These are phyloP conservation scores for Phoronis australis DNA, from an alignment of 2,888 invertebrate species.

Conservation along the genomic window DNA sequence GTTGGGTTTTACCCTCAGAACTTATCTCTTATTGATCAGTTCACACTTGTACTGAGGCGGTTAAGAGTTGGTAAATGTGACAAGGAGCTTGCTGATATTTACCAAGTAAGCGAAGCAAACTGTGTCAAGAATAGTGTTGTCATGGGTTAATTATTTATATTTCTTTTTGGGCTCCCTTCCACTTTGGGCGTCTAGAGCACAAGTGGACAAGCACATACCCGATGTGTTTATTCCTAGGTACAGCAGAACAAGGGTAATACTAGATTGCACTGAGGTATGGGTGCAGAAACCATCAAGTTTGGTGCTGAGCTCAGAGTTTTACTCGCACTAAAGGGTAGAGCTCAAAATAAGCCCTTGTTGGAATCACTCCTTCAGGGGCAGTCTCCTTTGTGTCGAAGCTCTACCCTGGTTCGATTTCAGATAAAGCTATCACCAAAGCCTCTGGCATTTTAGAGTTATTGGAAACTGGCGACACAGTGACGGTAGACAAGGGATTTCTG, in stretches of 20 bases:
- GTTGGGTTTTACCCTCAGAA: too few relatives aligned
- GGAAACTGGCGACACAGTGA: slow-evolving; percentile 10
- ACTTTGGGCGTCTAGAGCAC: slow-evolving; percentile 10
- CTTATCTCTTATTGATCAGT: too few relatives aligned
- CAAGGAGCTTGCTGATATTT: slow-evolving; percentile 11
- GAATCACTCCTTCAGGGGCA: slow-evolving; percentile 9
- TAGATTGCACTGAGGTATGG: slow-evolving; percentile 14
- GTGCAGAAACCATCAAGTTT: slow-evolving; percentile 10
- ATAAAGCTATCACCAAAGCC: slow-evolving; percentile 7
- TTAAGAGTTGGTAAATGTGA: slow-evolving; percentile 9
- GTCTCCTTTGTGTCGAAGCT: slow-evolving; percentile 9
- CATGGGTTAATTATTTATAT: slow-evolving; percentile 11
- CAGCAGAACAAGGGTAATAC: slow-evolving; percentile 9
- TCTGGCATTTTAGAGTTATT: slow-evolving; percentile 7
- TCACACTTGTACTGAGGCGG: too few relatives aligned
- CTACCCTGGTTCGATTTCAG: slow-evolving; percentile 11
- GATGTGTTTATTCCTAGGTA: slow-evolving; percentile 11
- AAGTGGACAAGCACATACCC: too few relatives aligned
- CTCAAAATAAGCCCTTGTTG: slow-evolving; percentile 8
- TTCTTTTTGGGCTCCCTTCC: slow-evolving; percentile 4
- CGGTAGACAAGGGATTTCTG: slow-evolving; percentile 13
- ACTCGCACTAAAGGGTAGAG: too few relatives aligned
- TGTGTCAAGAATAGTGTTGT: slow-evolving; percentile 8
- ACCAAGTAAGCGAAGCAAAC: slow-evolving; percentile 2
- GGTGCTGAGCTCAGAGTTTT: too few relatives aligned